Conservation (phyloP, 2,797 vertebrate genomes). For the Microctenopoma stevenorrisi region DNA sequence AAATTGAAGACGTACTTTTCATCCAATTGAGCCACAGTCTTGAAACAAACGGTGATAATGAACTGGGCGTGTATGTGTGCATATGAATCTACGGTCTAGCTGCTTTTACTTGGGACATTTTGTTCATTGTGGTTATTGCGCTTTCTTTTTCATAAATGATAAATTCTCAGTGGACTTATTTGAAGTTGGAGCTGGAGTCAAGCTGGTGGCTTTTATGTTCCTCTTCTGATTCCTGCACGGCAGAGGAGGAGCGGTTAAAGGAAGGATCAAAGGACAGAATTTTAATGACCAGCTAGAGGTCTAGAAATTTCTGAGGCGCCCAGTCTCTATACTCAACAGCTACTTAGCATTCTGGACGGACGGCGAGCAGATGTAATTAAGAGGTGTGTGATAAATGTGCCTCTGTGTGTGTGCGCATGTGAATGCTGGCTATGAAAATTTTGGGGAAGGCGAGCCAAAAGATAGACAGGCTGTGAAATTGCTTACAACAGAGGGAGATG, state of each 20-base stretch:
- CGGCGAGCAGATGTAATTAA: slow-evolving; percentile 72
- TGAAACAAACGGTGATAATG: not conserved
- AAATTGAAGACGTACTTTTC: not conserved
- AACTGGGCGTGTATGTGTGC: not conserved
- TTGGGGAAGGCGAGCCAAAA: slow-evolving; percentile 67
- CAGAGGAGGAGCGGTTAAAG: slow-evolving; percentile 63
- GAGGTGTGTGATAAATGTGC: slow-evolving; percentile 64
- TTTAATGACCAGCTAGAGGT: slow-evolving; percentile 71
- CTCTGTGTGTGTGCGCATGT: slow-evolving; percentile 17
- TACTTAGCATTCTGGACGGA: slow-evolving; percentile 74
- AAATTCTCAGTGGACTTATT: slow-evolving; percentile 52
- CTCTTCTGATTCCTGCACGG: slow-evolving; percentile 59
- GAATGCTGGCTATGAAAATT: slow-evolving; percentile 64
- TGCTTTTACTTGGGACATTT: slow-evolving; percentile 23
- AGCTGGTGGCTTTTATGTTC: slow-evolving; percentile 68
- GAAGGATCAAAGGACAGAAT: slow-evolving; percentile 74
- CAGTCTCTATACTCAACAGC: slow-evolving; percentile 58
- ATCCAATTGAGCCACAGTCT: not conserved
- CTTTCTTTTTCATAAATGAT: slow-evolving; percentile 29
- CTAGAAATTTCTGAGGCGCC: slow-evolving; percentile 54
- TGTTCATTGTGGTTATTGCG: slow-evolving; percentile 37
- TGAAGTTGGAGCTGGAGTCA: slow-evolving; percentile 57
- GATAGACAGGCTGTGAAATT: slow-evolving; percentile 77
- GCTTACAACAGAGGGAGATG: slow-evolving; percentile 74
- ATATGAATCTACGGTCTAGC: slow-evolving; percentile 5